Evolutionary conservation across 2,797 vertebrate genomes (phyloP), one percentile per base, ranked within the genome.

Genomic region (Australoheros facetus): DNA sequence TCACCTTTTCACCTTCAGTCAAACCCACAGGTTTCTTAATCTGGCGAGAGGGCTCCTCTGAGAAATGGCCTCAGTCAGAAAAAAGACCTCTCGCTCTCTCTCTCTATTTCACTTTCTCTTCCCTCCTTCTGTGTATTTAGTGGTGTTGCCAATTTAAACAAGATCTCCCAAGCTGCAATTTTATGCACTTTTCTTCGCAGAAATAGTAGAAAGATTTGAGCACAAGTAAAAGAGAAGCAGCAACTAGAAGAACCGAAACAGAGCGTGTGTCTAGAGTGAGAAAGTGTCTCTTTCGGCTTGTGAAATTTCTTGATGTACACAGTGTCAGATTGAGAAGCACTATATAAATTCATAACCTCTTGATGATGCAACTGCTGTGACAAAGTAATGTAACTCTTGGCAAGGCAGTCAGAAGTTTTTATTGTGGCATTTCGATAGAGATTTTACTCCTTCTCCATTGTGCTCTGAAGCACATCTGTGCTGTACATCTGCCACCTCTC

Each of bases 321-420:
- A 48, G 70, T 76, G 84, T 91, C 77, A 81, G 59, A 84, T 62
- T 32, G 73, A 79, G 80, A 80, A 59, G 76, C 56, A 4, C 62
- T 53, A 23, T 75, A 64, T 77, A 56, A 82, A 89, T 86, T 85
- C 60, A 87, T 72, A 83, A 87, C 56, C 34, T 80, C 62, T 56
- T 5, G 16, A 80, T 87, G 88, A 91, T 80, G 87, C 84, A 90
- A 89, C 87, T 79, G 77, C 75, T 89, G 90, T 79, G 89, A 83
- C 89, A 85, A 66, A 77, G 80, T 58, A 69, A 14, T 64, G 76
- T 66, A 87, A 83, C 34, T 73, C 42, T 69, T 73, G 48, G 39
- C 4, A 4, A 32, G 5, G 51, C 48, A 21, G 54, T 60, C 51
- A 1, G 2, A 45, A 51, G 45, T 56, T 71, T 64, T 51, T 56